Conservation (phyloP, 2,888 invertebrate genomes). For the Polyploca ridens region DNA sequence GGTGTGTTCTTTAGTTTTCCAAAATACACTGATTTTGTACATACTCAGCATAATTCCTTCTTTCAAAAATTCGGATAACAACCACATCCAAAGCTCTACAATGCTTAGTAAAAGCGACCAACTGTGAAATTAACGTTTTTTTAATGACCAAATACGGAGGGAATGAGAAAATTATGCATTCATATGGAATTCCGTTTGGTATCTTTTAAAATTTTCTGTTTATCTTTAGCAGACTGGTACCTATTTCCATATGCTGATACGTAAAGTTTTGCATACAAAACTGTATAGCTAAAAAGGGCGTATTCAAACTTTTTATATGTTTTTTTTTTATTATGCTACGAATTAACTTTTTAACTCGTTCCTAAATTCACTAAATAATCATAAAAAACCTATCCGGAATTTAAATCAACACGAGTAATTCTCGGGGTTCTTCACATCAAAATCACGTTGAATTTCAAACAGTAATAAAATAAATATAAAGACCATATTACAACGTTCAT, state of each 20-base stretch:
- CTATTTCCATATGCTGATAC: neutral
- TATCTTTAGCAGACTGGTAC: neutral
- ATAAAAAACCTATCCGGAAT: too few relatives aligned
- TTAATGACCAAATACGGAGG: conserved; percentile 49
- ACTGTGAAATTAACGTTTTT: conserved; percentile 53
- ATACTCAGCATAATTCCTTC: too few relatives aligned
- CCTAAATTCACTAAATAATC: neutral
- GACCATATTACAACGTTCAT: neutral
- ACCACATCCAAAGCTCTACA: neutral
- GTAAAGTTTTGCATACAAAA: neutral
- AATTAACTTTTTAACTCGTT: too few relatives aligned
- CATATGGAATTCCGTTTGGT: conserved; percentile 28
- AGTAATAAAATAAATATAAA: neutral
- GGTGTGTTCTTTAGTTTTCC: too few relatives aligned
- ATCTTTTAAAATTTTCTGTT: neutral
- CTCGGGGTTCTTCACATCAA: neutral
- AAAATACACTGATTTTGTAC: too few relatives aligned
- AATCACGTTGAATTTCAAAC: neutral
- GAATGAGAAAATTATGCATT: conserved; percentile 44
- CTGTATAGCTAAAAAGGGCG: neutral
- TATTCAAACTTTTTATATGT: neutral
- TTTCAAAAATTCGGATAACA: neutral
- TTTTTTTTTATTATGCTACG: too few relatives aligned
- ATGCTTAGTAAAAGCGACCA: conserved; percentile 37
- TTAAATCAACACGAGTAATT: too few relatives aligned